phyloP scores from a whole-genome alignment of 2,797 vertebrate genomes.

The Gallinago solitaria region DNA sequence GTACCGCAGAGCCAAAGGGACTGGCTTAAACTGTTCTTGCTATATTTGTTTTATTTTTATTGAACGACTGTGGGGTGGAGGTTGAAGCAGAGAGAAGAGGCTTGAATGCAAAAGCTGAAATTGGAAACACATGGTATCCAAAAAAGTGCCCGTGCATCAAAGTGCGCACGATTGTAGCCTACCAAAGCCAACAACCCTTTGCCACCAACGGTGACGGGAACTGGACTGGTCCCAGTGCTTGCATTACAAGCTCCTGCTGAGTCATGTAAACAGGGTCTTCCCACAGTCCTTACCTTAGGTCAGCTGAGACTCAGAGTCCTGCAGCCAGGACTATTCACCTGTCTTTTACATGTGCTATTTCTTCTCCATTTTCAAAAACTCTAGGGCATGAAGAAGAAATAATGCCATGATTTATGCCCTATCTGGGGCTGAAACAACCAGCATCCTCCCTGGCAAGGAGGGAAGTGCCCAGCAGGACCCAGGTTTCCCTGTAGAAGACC shows the following conservation, averaged over 20 bases:
- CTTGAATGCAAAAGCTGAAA: background rate
- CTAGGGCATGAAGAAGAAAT: background rate
- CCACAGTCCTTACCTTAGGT: fast-evolving
- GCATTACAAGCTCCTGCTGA: background rate
- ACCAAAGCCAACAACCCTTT: background rate
- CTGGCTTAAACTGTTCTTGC: background rate
- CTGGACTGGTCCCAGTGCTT: background rate
- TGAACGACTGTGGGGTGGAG: background rate
- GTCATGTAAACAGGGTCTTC: background rate
- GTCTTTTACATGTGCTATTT: background rate
- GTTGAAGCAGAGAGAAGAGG: background rate
- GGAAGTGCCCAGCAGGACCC: background rate
- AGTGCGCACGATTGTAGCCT: background rate
- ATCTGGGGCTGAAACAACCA: background rate
- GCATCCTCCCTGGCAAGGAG: background rate
- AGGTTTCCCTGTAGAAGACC: background rate
- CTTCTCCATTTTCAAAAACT: background rate
- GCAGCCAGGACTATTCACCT: background rate
- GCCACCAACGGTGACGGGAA: background rate
- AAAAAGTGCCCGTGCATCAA: background rate
- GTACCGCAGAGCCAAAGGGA: background rate
- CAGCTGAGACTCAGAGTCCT: background rate
- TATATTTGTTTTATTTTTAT: background rate
- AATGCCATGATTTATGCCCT: too few relatives aligned
- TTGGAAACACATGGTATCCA: background rate